Evolutionary conservation across 1,140 invertebrate genomes (phyloP).

Genomic region (Drosophila pruinosa): DNA sequence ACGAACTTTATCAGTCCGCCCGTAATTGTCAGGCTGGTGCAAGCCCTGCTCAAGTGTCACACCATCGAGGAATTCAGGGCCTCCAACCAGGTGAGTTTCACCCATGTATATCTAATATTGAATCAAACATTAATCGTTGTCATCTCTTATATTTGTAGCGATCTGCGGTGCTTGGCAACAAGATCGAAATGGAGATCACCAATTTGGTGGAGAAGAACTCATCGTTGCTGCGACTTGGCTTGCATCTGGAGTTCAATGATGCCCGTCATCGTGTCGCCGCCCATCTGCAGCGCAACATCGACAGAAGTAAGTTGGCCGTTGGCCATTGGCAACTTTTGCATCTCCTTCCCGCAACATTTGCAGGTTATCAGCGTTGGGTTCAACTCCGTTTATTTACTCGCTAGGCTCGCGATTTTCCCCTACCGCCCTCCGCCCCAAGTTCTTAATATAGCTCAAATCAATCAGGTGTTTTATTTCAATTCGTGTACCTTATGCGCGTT

Average conservation of each 20-base stretch:
- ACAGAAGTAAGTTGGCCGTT: conserved; percentile 92
- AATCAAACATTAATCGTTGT: background rate
- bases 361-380: conserved; percentile 69
- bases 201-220: conserved; percentile 96
- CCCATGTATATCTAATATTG: background rate
- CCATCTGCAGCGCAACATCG: conserved; percentile 97
- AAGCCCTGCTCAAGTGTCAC: conserved; percentile 92
- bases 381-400: conserved; percentile 28
- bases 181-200: conserved; percentile 99
- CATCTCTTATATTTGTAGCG: conserved; percentile 85
- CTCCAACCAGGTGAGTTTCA: conserved; percentile 94
- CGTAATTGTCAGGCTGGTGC: conserved; percentile 92
- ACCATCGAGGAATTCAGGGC: conserved; percentile 96
- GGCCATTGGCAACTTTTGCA: conserved; percentile 19
- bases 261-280: conserved; percentile 95
- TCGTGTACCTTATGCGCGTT: conserved; percentile 54
- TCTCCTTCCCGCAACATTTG: conserved; percentile 14
- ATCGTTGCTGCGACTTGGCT: conserved; percentile 94
- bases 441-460: conserved; percentile 28
- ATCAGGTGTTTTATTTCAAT: conserved; percentile 33
- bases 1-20: conserved; percentile 96
- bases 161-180: conserved; percentile 96
- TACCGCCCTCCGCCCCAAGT: conserved; percentile 8
- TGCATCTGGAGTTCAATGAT: conserved; percentile 98
- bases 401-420: conserved; percentile 48